phyloP scores from a whole-genome alignment of 2,113 vertebrate species.

The Semnornis frantzii region DNA sequence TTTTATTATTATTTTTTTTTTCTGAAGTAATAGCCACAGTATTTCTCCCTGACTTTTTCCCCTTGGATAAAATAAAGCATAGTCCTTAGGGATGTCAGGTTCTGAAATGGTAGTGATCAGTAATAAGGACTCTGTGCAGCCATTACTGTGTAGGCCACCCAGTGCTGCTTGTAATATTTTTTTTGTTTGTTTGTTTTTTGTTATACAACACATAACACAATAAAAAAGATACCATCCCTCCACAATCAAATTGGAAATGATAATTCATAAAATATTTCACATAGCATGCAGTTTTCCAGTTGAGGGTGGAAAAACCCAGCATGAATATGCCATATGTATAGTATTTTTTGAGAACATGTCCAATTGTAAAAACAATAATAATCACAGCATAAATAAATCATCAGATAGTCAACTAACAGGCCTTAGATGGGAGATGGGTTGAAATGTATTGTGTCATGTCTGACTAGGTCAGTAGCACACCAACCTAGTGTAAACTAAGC shows the following conservation, averaged over 20 bases:
- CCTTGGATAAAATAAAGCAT: neutral
- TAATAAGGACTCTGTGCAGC: neutral
- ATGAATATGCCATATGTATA: neutral
- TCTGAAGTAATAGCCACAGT: neutral
- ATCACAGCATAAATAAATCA: constrained; percentile 13
- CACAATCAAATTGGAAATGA: neutral
- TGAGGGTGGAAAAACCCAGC: neutral
- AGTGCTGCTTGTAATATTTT: neutral
- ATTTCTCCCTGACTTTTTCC: neutral
- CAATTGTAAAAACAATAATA: neutral
- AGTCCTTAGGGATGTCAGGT: neutral
- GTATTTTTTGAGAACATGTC: neutral
- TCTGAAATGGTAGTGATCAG: neutral
- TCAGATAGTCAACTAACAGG: constrained; percentile 30
- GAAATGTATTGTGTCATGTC: neutral
- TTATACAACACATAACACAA: neutral
- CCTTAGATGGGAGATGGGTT: neutral
- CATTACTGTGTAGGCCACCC: neutral
- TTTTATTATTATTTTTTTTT: neutral
- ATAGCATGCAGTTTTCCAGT: neutral
- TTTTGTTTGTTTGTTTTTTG: neutral
- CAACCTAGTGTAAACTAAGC: neutral
- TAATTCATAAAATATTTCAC: neutral
- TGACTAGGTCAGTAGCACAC: neutral
- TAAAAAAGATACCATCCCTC: neutral